phyloP scores from a whole-genome alignment of 2,797 vertebrate species.

The Macropodus opercularis region DNA sequence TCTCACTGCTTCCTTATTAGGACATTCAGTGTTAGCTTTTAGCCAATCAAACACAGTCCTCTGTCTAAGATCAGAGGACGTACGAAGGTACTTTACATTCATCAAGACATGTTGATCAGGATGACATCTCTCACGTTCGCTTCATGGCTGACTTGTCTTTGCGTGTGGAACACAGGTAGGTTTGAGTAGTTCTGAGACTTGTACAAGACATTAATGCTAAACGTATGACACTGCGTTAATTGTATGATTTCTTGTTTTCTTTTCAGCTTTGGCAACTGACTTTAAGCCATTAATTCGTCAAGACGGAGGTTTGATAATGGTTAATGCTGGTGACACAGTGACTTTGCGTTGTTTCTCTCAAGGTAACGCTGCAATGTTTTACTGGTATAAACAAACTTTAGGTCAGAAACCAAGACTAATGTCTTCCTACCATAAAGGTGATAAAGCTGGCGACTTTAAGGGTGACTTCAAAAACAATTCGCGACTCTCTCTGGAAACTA shows the following conservation, averaged over 20 bases:
- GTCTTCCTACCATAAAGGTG: constrained; percentile 17
- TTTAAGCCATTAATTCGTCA: not conserved
- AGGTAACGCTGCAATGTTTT: not conserved
- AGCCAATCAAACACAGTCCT: constrained; percentile 35
- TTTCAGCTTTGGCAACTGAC: constrained; percentile 18
- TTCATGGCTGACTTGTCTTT: constrained; percentile 7
- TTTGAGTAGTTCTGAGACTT: no score
- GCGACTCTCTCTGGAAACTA: not conserved
- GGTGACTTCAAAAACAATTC: constrained; percentile 17
- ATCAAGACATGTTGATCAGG: not conserved
- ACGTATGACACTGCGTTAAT: no score
- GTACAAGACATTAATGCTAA: no score
- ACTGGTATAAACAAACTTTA: constrained; percentile 41
- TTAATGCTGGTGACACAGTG: constrained; percentile 14
- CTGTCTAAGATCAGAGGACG: constrained; percentile 2
- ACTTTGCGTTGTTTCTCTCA: constrained; percentile 28
- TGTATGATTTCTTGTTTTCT: not conserved
- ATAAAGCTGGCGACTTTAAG: not conserved
- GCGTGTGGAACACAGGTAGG: constrained; percentile 29
- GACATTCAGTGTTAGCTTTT: constrained; percentile 9
- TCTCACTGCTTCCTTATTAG: no score
- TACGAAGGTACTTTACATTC: constrained; percentile 13
- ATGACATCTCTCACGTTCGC: constrained; percentile 35
- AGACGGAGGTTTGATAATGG: not conserved
- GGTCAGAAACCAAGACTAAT: constrained; percentile 17